These are phyloP conservation scores for Eupsittula cactorum DNA, from an alignment of 2,113 vertebrate species.

Conservation along the genomic window DNA sequence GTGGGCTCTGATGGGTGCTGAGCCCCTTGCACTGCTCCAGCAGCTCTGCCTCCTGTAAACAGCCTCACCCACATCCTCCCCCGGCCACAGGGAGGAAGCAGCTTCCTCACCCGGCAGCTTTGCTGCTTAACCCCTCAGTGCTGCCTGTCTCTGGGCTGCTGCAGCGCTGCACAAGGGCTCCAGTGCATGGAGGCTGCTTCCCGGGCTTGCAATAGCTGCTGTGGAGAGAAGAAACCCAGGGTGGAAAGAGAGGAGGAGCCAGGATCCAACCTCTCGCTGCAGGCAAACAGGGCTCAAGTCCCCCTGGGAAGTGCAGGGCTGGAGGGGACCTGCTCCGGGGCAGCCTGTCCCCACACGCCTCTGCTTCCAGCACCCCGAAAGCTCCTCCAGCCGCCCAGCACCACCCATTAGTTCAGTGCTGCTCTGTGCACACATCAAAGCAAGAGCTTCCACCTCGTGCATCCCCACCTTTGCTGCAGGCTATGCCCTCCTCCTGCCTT, in stretches of 20 bases:
- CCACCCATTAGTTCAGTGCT: background rate
- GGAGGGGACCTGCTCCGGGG: background rate
- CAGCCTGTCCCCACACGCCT: background rate
- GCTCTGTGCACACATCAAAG: background rate
- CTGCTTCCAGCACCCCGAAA: fast-evolving
- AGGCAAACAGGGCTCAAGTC: background rate
- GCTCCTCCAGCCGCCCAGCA: background rate
- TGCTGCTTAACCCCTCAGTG: background rate
- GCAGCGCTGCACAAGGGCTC: background rate
- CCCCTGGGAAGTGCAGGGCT: background rate
- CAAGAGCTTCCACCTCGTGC: fast-evolving
- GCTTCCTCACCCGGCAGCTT: background rate
- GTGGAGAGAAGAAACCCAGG: background rate
- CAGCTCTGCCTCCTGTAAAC: background rate
- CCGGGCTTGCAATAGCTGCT: background rate
- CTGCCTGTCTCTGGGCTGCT: background rate
- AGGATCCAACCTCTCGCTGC: fast-evolving
- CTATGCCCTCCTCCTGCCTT: background rate
- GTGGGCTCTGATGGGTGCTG: background rate
- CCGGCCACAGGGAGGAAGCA: background rate
- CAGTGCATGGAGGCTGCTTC: background rate
- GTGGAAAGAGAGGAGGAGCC: background rate
- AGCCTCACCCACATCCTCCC: background rate
- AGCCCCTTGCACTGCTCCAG: background rate
- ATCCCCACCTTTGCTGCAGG: background rate